Evolutionary conservation across 2,888 invertebrate genomes (phyloP).

Genomic region (Lepidochrysops patricia): DNA sequence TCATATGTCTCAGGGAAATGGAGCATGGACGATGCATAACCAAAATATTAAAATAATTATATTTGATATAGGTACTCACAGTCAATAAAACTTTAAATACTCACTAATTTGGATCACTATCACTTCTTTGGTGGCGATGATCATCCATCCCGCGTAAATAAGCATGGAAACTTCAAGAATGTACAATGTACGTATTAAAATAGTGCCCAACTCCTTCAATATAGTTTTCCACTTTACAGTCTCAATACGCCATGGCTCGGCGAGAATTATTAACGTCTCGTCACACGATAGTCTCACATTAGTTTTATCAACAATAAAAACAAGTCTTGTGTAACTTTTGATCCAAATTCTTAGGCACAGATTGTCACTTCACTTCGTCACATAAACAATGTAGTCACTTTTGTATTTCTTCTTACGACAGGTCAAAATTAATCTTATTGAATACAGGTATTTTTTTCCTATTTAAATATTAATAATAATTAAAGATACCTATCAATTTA

Average conservation of each 20-base stretch:
- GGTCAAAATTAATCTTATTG: neutral
- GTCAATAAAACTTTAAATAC: constrained; percentile 23
- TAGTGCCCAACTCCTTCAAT: neutral
- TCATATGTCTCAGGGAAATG: neutral
- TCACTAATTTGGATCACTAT: constrained; percentile 44
- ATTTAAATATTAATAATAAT: neutral
- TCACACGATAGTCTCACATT: neutral
- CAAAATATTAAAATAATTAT: no score
- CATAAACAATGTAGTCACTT: neutral
- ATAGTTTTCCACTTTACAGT: neutral
- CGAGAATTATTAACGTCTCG: neutral
- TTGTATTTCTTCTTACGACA: neutral
- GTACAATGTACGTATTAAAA: neutral
- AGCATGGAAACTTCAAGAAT: constrained; percentile 63
- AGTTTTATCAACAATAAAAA: neutral
- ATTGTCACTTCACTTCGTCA: neutral
- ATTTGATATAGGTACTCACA: no score
- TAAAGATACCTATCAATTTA: neutral
- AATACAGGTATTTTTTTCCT: neutral
- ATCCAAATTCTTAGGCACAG: neutral
- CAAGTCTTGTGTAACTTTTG: neutral
- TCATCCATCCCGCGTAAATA: constrained; percentile 50
- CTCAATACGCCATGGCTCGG: neutral
- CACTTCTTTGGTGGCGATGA: constrained; percentile 36
- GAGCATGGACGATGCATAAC: constrained; percentile 6